phyloP scores from a whole-genome alignment of 1,140 invertebrate species.

The Coelopa frigida region DNA sequence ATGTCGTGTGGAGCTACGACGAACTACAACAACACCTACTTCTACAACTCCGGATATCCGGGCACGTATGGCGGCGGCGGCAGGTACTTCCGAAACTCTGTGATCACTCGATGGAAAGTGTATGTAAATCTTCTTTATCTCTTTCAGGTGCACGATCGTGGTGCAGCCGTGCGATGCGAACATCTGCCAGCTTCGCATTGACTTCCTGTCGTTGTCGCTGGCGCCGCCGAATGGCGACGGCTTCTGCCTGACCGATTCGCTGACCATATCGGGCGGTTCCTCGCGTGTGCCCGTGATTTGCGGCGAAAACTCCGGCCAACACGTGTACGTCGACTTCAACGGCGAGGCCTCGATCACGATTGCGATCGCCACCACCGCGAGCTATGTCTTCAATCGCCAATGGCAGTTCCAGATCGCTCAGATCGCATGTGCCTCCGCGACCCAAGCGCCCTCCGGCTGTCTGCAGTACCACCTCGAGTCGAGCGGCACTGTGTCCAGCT shows the following conservation, averaged over 20 bases:
- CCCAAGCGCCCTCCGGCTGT: constrained; percentile 64
- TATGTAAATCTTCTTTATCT: not conserved
- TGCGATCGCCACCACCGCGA: constrained; percentile 55
- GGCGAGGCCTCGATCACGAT: constrained; percentile 60
- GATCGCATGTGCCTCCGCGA: constrained; percentile 57
- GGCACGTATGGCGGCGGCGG: constrained; percentile 55
- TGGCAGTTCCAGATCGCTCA: constrained; percentile 74
- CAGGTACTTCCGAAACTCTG: not conserved
- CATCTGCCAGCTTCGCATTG: constrained; percentile 72
- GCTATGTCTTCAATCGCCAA: constrained; percentile 54
- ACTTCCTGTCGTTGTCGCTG: constrained; percentile 66
- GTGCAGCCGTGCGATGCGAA: constrained; percentile 59
- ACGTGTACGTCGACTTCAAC: constrained; percentile 72
- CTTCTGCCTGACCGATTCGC: constrained; percentile 59
- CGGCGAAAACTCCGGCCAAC: constrained; percentile 73
- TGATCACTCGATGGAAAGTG: not conserved
- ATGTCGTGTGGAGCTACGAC: constrained; percentile 60
- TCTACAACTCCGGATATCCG: constrained; percentile 66
- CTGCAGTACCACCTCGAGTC: constrained; percentile 65
- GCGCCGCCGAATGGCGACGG: constrained; percentile 67
- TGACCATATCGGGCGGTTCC: constrained; percentile 61
- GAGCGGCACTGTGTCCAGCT: constrained; percentile 62
- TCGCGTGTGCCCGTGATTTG: constrained; percentile 63
- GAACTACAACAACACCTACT: constrained; percentile 73
- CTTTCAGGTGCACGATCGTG: constrained; percentile 54